Conservation (phyloP, 2,797 vertebrate species). For the Protonibea diacanthus region DNA sequence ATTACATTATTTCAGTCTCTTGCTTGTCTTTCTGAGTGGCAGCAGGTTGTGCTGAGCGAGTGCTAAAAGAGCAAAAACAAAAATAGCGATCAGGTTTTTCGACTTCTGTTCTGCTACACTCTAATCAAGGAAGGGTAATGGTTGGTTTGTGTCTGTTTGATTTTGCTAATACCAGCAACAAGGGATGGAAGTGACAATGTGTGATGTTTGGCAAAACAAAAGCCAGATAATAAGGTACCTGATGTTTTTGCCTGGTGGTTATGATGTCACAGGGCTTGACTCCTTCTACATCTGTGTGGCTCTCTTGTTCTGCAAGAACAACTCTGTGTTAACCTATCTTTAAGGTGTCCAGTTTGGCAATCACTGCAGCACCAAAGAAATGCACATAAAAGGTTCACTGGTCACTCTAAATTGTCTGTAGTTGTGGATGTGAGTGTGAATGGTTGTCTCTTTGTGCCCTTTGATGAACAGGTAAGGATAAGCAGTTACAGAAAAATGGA, state of each 20-base stretch:
- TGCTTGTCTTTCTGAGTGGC: not conserved
- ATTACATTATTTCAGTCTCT: no score
- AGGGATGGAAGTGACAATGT: not conserved
- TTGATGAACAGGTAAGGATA: no score
- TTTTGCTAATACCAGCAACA: slow-evolving; percentile 4
- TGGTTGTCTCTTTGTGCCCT: no score
- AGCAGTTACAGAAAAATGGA: no score
- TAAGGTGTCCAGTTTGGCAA: no score
- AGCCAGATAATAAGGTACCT: not conserved
- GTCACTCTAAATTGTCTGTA: no score
- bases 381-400: no score
- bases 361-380: no score
- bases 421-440: no score
- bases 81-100: slow-evolving; percentile 17
- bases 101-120: slow-evolving; percentile 8
- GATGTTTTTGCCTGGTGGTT: not conserved
- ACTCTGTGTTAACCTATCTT: no score
- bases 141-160: not conserved
- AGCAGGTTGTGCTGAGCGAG: slow-evolving; percentile 5
- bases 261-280: not conserved
- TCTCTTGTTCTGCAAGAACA: not conserved
- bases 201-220: not conserved
- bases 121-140: slow-evolving; percentile 15
- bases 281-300: not conserved
- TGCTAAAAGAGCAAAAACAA: slow-evolving; percentile 28